phyloP scores from a whole-genome alignment of 2,113 vertebrate species.

The Pseudopodoces humilis region DNA sequence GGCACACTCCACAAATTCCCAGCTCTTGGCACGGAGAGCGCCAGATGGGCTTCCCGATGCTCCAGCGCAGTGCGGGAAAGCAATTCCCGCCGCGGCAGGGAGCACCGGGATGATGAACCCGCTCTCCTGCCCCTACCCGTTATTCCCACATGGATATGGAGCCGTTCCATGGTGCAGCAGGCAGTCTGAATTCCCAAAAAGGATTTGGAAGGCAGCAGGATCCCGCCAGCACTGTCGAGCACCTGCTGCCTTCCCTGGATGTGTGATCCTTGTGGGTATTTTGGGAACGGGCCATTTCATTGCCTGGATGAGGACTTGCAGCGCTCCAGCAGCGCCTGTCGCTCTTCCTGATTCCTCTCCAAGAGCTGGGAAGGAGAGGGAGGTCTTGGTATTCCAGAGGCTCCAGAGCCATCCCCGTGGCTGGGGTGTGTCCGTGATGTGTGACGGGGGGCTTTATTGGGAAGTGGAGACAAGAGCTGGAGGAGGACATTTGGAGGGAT shows the following conservation, averaged over 20 bases:
- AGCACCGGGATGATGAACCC: not conserved
- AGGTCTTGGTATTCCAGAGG: not conserved
- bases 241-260: not conserved
- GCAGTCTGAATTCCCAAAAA: not conserved
- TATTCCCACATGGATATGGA: not conserved
- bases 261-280: not conserved
- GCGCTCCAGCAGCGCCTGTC: rapidly evolving
- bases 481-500: not conserved
- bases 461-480: not conserved
- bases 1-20: not conserved
- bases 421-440: rapidly evolving
- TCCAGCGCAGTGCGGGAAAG: not conserved
- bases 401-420: not conserved
- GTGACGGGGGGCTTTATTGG: rapidly evolving
- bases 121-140: not conserved
- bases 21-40: not conserved
- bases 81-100: not conserved
- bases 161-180: rapidly evolving
- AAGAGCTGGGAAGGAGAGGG: not conserved
- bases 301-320: not conserved
- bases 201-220: not conserved
- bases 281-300: not conserved
- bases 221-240: not conserved
- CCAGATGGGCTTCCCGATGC: slow-evolving; percentile 15
- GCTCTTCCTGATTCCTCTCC: rapidly evolving